Evolutionary conservation across 2,888 invertebrate species (phyloP), one percentile per base, ranked within the genome.

Genomic region (Cantharis flavilabris): DNA sequence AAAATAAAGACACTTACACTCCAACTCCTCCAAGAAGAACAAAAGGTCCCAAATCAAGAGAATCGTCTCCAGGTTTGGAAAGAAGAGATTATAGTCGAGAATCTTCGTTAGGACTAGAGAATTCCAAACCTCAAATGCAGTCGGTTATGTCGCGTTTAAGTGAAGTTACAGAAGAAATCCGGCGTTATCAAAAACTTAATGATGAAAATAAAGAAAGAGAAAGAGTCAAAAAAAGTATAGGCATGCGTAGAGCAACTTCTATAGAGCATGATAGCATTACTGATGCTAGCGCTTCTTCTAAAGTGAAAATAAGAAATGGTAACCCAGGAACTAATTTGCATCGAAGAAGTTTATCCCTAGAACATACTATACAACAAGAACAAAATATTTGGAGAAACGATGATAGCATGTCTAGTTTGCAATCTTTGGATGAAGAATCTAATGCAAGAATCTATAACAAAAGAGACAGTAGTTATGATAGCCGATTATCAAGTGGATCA

Each of bases 361-460:
- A 94, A 86, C 94, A 95, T 86, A 92, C 92, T 5, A 87, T 88
- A 64, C 89, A 89, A 80, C 89, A 90, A 79, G 90, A 90, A 80
- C 90, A 94, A 89, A 90, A 90, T 76, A 96, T 97, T 84, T 97
- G 97, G 97, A 94, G 93, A 82, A 93, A 93, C 28, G 95, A 96
- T 75, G 95, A 95, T 77, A 97, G 96, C 85, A 92, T 95, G 77
- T 94, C 95, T 0, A 96, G 96, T 78, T 90, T 96, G 88, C 95
- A 95, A 84, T 96, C 96, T 0, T 86, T 91, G 49, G 88, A 88
- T 75, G 83, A 85, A 63, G 88, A 87, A 69, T 89, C 89, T 3
- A 90, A 90, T 80, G 83, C 86, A 64, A 94, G 94, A 16, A 89
- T 92, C 67, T 89, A 91, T 72, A 92, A 91, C 79, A 90, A 90